Conservation (phyloP, 2,797 vertebrate genomes). For the Denticeps clupeoides region DNA sequence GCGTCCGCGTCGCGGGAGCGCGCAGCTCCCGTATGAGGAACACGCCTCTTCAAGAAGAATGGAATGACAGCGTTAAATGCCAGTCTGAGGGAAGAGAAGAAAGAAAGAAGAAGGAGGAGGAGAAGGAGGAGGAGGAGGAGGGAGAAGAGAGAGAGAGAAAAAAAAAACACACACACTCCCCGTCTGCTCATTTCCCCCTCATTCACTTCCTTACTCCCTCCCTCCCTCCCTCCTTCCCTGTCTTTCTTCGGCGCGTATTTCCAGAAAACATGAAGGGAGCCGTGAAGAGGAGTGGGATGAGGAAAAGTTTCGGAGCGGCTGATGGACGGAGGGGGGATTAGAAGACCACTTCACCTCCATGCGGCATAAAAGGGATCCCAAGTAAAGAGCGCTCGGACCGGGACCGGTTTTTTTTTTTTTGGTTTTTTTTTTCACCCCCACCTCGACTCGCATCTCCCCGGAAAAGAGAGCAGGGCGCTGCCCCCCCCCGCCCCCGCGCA, state of each 20-base stretch:
- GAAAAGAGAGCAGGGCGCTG: constrained; percentile 44
- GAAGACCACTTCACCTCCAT: constrained; percentile 21
- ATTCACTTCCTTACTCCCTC: constrained; percentile 23
- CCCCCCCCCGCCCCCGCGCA: constrained; percentile 41
- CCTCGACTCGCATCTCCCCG: not conserved
- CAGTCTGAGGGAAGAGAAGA: constrained; percentile 20
- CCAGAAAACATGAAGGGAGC: constrained; percentile 52
- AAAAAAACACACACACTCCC: constrained; percentile 28
- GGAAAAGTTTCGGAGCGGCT: not conserved
- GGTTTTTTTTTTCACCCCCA: not conserved
- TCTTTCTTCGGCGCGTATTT: constrained; percentile 21
- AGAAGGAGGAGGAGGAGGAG: constrained; percentile 10
- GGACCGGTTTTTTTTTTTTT: not conserved
- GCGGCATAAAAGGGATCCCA: constrained; percentile 15
- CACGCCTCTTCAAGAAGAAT: constrained; percentile 20
- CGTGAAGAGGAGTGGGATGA: constrained; percentile 32
- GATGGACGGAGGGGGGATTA: constrained; percentile 24
- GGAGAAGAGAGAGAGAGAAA: constrained; percentile 4
- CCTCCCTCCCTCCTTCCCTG: constrained; percentile 7
- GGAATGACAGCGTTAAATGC: constrained; percentile 25
- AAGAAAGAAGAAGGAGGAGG: constrained; percentile 12
- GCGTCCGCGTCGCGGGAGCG: not conserved
- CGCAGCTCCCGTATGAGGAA: constrained; percentile 9
- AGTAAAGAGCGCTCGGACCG: constrained; percentile 11
- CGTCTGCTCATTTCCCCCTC: constrained; percentile 24